These are phyloP conservation scores for Anguilla obscura DNA, from an alignment of 2,797 vertebrate genomes.

Conservation along the genomic window DNA sequence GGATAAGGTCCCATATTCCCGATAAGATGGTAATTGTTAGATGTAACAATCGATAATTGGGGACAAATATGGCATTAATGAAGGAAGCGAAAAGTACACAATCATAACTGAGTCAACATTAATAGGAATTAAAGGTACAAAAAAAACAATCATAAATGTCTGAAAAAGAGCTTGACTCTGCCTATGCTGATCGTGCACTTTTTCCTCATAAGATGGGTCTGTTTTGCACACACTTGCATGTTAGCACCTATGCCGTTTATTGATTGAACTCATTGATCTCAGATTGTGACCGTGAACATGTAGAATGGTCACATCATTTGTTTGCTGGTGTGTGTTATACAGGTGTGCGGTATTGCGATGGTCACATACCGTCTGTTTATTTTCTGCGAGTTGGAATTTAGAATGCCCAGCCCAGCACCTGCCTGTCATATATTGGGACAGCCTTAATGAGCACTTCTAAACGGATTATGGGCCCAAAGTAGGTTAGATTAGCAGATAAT, in stretches of 20 bases:
- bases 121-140: no score
- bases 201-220: no score
- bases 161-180: no score
- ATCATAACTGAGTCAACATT: no score
- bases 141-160: no score
- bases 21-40: no score
- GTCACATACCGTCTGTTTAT: not conserved
- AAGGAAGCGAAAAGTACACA: no score
- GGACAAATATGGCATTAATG: no score
- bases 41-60: no score
- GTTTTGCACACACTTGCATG: no score
- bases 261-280: not conserved
- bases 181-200: no score
- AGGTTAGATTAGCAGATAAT: constrained; percentile 41
- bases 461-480: constrained; percentile 43
- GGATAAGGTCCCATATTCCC: no score
- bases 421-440: constrained; percentile 35
- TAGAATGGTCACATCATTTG: not conserved
- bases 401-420: constrained; percentile 18
- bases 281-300: not conserved
- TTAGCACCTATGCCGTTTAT: not conserved
- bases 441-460: constrained; percentile 42
- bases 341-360: not conserved
- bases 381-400: not conserved
- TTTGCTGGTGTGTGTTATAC: not conserved